Conservation (phyloP, 2,888 invertebrate species). For the Sesia bembeciformis region DNA sequence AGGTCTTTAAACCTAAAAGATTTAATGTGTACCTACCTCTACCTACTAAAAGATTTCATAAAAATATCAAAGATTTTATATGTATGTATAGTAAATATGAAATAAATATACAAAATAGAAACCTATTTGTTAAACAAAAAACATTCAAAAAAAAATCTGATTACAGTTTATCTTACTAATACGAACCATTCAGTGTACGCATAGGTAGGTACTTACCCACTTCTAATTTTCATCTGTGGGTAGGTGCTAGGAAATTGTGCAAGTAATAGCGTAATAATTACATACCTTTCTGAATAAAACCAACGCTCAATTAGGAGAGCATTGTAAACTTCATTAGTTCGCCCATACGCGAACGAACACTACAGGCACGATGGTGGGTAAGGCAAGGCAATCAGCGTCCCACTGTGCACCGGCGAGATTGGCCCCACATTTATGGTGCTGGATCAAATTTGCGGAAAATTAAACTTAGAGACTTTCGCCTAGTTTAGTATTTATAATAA, state of each 20-base stretch:
- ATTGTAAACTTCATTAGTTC: conserved; percentile 30
- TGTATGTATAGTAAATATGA: too few relatives aligned
- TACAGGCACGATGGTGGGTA: neutral
- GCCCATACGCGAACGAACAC: neutral
- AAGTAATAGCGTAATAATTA: neutral
- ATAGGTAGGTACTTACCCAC: neutral
- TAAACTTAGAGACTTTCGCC: conserved; percentile 50
- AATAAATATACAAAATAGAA: too few relatives aligned
- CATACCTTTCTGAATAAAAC: conserved; percentile 2
- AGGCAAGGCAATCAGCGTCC: conserved; percentile 16
- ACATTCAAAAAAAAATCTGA: too few relatives aligned
- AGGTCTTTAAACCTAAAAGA: too few relatives aligned
- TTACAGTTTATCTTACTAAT: neutral
- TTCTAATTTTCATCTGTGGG: neutral
- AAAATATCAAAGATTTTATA: too few relatives aligned
- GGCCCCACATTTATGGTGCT: conserved; percentile 41
- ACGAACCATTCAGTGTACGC: neutral
- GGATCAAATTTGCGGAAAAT: conserved; percentile 71
- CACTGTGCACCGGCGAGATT: conserved; percentile 6
- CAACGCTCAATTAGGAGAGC: conserved; percentile 29
- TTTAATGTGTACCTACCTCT: too few relatives aligned
- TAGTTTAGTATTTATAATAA: conserved; percentile 61
- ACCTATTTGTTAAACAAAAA: too few relatives aligned
- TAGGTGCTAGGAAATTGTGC: neutral
- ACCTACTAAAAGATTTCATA: too few relatives aligned